Evolutionary conservation across 2,113 vertebrate genomes (phyloP).

Genomic region (Ascaphus truei): DNA sequence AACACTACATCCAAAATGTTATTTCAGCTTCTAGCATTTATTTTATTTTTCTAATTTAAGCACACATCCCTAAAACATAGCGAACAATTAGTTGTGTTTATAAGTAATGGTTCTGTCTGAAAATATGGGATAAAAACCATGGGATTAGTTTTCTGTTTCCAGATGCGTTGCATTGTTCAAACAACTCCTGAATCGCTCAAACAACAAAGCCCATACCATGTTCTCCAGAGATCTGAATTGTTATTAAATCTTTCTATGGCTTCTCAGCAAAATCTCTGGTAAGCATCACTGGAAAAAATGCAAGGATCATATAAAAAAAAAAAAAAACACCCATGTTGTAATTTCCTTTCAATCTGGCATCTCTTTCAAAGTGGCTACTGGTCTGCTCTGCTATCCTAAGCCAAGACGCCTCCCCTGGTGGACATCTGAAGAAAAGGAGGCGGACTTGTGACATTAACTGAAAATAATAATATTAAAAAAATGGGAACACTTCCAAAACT

Average conservation of each 20-base stretch:
- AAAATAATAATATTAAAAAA: conserved; percentile 34
- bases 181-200: conserved; percentile 55
- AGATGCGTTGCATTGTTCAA: conserved; percentile 61
- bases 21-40: not conserved
- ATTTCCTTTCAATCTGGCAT: conserved; percentile 63
- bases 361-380: conserved; percentile 60
- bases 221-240: conserved; percentile 63
- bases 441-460: conserved; percentile 10
- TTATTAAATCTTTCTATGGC: conserved; percentile 68
- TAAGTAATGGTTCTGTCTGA: conserved; percentile 66
- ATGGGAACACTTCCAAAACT: conserved; percentile 68
- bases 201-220: conserved; percentile 67
- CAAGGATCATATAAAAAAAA: conserved; percentile 57
- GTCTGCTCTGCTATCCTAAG: conserved; percentile 41
- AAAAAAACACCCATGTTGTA: conserved; percentile 51
- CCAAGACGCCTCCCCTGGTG: conserved; percentile 40
- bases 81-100: conserved; percentile 59
- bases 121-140: conserved; percentile 55
- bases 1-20: not conserved
- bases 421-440: not conserved
- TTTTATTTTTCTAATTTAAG: not conserved
- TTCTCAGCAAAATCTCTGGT: conserved; percentile 55
- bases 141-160: conserved; percentile 61
- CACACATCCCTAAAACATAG: conserved; percentile 41
- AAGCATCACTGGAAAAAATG: conserved; percentile 52